Evolutionary conservation across 2,113 vertebrate genomes (phyloP), one percentile per base, ranked within the genome.

Genomic region (Tachuris rubrigastra): DNA sequence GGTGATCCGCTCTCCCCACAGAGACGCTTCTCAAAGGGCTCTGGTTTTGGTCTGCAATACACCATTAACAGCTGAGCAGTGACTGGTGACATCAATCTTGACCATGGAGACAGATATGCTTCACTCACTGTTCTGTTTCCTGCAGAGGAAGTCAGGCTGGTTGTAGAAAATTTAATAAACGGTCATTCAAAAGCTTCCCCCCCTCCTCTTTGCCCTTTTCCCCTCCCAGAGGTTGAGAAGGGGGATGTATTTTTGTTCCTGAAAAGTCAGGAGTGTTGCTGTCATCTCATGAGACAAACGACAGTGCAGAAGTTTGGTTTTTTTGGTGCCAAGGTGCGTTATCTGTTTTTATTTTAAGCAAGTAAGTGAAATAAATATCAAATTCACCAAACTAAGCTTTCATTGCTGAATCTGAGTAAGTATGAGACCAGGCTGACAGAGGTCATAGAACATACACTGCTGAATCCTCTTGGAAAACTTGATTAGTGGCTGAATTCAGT

Each of bases 321-420:
- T 30, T 79, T 91, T 50, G 0, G 0, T 85, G 86, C 46, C 25
- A 42, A 27, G 24, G 35, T 46, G 37, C 16, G 5, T 72, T 25
- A 47, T 27, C 47, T 69, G 41, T 20, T 88, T 83, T 76, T 68
- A 2, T 81, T 92, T 19, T 9, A 95, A 81, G 47, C 28, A 80
- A 92, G 5, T 47, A 73, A 86, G 78, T 88, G 59, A 92, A 90
- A 95, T 94, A 91, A 90, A 95, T 92, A 84, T 77, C 16, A 84
- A 7, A 59, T 65, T 90, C 41, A 41, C 31, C 17, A 20, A 87
- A 52, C 11, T 4, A 74, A 77, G 83, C 44, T 79, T 85, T 85
- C 17, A 9, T 46, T 73, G 55, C 27, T 37, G 35, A 55, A 33
- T 76, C 37, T 39, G 10, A 74, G 25, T 67, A 35, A 63, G 17